Conservation (phyloP, 2,888 invertebrate genomes). For the Spodoptera littoralis region DNA sequence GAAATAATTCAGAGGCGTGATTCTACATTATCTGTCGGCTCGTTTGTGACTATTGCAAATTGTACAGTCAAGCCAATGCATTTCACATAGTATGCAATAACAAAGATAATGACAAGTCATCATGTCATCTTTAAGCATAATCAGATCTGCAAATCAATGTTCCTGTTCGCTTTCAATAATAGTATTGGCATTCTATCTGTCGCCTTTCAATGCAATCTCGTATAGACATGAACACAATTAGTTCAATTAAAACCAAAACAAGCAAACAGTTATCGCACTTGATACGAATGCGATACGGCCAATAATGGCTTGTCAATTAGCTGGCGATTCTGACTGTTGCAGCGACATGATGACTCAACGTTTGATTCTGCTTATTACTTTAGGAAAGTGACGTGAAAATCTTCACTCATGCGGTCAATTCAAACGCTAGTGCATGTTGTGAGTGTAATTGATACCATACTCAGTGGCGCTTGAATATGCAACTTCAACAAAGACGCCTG, state of each 20-base stretch:
- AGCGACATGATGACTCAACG: conserved; percentile 65
- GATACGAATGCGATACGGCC: conserved; percentile 28
- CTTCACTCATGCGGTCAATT: conserved; percentile 54
- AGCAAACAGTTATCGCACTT: conserved; percentile 46
- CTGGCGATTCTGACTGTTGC: conserved; percentile 49
- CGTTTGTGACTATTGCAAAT: too few species aligned
- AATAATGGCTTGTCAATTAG: conserved; percentile 42
- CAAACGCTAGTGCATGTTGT: conserved; percentile 32
- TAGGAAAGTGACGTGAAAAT: conserved; percentile 71
- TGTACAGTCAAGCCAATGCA: conserved; percentile 9
- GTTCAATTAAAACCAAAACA: conserved; percentile 58
- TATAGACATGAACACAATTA: conserved; percentile 54
- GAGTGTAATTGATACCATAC: conserved; percentile 21
- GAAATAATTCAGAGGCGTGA: too few species aligned
- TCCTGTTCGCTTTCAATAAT: conserved; percentile 57
- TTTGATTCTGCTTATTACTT: conserved; percentile 69
- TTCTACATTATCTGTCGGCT: too few species aligned
- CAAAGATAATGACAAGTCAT: conserved; percentile 56
- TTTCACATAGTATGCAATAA: conserved; percentile 16
- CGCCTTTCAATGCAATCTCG: conserved; percentile 53
- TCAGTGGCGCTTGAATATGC: conserved; percentile 30
- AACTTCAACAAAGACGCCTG: neutral
- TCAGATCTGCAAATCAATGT: conserved; percentile 60
- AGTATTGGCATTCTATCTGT: conserved; percentile 43
- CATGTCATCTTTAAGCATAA: conserved; percentile 58